A percentile compares a stretch with the other conserved stretches of the same genome.
These are phyloP conservation scores for Sebastes diaconus DNA, from an alignment of 2,797 vertebrate genomes.

Conservation along the genomic window DNA sequence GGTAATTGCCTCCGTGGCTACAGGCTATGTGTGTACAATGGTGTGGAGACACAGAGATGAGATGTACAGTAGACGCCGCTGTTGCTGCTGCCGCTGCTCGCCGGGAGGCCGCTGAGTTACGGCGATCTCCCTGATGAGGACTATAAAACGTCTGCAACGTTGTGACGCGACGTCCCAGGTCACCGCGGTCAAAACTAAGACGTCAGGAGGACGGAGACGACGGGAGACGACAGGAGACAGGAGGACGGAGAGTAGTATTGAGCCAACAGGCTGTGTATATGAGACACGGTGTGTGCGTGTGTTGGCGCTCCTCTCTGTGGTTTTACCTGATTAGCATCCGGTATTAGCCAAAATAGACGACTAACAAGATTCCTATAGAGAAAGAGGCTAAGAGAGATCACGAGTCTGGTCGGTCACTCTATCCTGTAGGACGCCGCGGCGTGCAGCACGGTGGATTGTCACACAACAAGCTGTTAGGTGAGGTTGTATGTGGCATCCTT, in stretches of 20 bases:
- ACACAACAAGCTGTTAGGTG: too few relatives aligned
- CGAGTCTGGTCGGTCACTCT: neutral
- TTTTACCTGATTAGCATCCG: slow-evolving; percentile 47
- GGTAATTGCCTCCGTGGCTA: slow-evolving; percentile 50
- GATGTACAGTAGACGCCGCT: slow-evolving; percentile 3
- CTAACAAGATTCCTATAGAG: slow-evolving; percentile 36
- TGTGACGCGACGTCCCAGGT: too few relatives aligned
- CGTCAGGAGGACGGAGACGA: too few relatives aligned
- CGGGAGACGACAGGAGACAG: too few relatives aligned
- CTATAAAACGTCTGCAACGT: too few relatives aligned
- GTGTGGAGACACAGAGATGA: slow-evolving; percentile 5
- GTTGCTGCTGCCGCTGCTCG: neutral
- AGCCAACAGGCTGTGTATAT: too few relatives aligned
- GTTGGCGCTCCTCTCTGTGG: neutral
- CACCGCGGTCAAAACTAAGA: too few relatives aligned
- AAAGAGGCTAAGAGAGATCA: neutral
- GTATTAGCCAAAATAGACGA: slow-evolving; percentile 68
- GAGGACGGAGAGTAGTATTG: too few relatives aligned
- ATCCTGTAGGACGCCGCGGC: neutral
- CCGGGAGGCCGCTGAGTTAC: too few relatives aligned
- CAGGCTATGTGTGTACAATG: slow-evolving; percentile 11
- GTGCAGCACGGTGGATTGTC: neutral
- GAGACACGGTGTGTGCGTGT: too few relatives aligned
- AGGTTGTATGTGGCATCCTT: too few relatives aligned
- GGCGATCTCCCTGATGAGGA: too few relatives aligned